Conservation (phyloP, 2,888 invertebrate genomes). For the Drosophila barbarae region DNA sequence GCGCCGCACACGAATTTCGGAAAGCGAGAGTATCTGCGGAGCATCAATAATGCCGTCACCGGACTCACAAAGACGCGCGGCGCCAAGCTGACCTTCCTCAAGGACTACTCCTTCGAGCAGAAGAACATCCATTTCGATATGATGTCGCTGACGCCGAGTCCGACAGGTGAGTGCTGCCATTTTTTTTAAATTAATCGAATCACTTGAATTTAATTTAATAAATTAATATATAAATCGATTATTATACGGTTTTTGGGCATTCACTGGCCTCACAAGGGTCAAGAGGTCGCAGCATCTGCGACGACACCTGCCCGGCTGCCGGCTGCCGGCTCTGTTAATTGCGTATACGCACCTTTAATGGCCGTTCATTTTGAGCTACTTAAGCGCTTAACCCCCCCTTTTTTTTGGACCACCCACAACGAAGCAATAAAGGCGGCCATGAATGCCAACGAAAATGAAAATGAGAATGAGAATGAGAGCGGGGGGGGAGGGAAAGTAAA, state of each 20-base stretch:
- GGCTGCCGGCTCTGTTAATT: conserved; percentile 29
- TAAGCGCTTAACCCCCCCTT: conserved; percentile 41
- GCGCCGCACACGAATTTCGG: conserved; percentile 80
- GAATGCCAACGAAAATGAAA: conserved; percentile 17
- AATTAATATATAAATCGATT: too few species aligned
- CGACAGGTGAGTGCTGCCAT: conserved; percentile 83
- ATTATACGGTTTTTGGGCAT: too few species aligned
- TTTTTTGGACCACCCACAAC: conserved; percentile 8
- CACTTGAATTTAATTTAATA: too few species aligned
- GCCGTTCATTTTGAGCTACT: conserved; percentile 54
- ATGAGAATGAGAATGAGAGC: background rate
- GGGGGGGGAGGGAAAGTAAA: background rate
- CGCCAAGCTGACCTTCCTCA: conserved; percentile 83
- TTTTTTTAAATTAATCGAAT: too few species aligned
- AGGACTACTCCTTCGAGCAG: conserved; percentile 83
- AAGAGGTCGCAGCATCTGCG: conserved; percentile 4
- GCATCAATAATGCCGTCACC: conserved; percentile 83
- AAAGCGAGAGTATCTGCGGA: conserved; percentile 84
- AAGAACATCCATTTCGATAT: conserved; percentile 84
- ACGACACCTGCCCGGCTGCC: conserved; percentile 21
- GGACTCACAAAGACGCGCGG: conserved; percentile 82
- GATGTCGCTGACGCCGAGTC: conserved; percentile 87
- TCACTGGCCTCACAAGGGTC: background rate
- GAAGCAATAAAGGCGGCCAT: conserved; percentile 13
- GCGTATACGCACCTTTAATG: conserved; percentile 47